phyloP scores from a whole-genome alignment of 2,113 vertebrate species.

The Hippocampus zosterae region DNA sequence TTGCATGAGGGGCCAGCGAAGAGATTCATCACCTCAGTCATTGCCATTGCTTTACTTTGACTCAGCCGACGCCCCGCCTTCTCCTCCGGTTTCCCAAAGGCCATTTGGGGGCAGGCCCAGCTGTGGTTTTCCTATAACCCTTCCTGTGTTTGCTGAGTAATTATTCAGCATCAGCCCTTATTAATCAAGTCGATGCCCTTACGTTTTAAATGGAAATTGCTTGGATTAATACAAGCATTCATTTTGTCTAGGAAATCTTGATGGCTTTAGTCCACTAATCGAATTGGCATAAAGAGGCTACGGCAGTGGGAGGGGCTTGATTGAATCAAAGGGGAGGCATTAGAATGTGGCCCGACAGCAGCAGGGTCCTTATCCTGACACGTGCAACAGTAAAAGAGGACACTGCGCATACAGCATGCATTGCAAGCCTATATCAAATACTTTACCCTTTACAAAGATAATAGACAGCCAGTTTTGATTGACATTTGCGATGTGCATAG shows the following conservation, averaged over 20 bases:
- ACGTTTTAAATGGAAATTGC: constrained; percentile 99
- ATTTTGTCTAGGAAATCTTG: constrained; percentile 98
- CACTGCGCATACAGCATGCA: no score
- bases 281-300: constrained; percentile 97
- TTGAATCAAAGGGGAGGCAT: constrained; percentile 91
- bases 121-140: constrained; percentile 92
- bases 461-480: no score
- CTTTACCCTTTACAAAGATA: no score
- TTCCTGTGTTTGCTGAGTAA: constrained; percentile 84
- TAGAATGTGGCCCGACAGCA: constrained; percentile 83
- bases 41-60: constrained; percentile 99
- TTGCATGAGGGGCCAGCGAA: constrained; percentile 96
- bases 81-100: constrained; percentile 83
- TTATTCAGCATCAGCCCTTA: constrained; percentile 99
- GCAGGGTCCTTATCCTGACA: constrained; percentile 78
- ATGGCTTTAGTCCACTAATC: constrained; percentile 98
- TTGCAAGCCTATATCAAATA: no score
- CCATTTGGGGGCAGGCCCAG: constrained; percentile 89
- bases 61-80: constrained; percentile 57
- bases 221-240: constrained; percentile 99
- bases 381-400: constrained; percentile 26
- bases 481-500: no score
- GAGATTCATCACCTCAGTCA: constrained; percentile 99
- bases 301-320: constrained; percentile 85
- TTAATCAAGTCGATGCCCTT: constrained; percentile 98